Evolutionary conservation across 2,113 vertebrate genomes (phyloP).

Genomic region (Podilymbus podiceps): DNA sequence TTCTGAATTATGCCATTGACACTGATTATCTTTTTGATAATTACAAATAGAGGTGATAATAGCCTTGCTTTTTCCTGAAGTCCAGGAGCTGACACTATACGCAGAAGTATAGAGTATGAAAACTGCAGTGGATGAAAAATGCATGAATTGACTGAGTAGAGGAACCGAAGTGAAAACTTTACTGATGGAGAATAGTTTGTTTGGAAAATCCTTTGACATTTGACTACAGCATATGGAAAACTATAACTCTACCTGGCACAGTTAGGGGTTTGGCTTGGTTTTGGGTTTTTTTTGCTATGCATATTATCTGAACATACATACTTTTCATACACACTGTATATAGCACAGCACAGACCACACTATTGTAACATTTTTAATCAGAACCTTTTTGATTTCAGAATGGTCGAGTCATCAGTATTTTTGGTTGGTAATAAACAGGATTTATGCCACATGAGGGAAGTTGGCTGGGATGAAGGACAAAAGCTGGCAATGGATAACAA

Average conservation of each 20-base stretch:
- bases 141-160: background rate
- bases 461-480: constrained; percentile 83
- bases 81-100: background rate
- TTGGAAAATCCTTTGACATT: background rate
- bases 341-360: background rate
- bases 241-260: background rate
- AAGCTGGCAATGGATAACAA: constrained; percentile 77
- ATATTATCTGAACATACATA: background rate
- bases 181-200: background rate
- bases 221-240: background rate
- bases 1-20: background rate
- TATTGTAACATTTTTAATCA: background rate
- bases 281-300: background rate
- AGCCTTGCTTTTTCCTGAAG: background rate
- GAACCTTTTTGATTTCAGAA: constrained; percentile 67
- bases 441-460: constrained; percentile 84
- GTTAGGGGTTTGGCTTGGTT: background rate
- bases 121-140: background rate
- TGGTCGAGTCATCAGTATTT: constrained; percentile 72
- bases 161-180: background rate
- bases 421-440: constrained; percentile 91
- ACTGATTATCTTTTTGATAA: background rate
- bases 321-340: background rate
- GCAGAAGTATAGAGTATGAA: background rate
- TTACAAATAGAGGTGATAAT: background rate